A percentile compares a stretch with the other conserved stretches of the same genome.
Evolutionary conservation across 2,888 invertebrate species (phyloP).

Genomic region (Cancer borealis): DNA sequence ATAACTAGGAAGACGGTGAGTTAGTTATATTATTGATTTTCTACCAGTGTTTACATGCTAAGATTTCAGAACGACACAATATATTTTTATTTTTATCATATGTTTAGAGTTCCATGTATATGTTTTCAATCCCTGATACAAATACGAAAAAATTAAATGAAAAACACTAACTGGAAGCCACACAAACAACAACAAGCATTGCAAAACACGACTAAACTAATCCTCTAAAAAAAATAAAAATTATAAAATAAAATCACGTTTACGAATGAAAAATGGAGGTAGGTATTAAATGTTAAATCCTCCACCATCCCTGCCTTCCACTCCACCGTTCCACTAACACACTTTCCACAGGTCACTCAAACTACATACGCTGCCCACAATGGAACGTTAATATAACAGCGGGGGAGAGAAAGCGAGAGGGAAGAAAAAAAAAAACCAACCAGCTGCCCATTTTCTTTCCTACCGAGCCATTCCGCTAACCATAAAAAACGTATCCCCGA

Average conservation of each 20-base stretch:
- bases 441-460: background rate
- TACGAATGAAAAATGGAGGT: background rate
- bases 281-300: background rate
- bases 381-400: background rate
- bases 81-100: too few species aligned
- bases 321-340: background rate
- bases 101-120: background rate
- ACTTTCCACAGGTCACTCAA: background rate
- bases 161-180: background rate
- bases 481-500: conserved; percentile 27
- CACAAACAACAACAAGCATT: background rate
- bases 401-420: background rate
- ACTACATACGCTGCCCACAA: background rate
- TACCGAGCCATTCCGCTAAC: background rate
- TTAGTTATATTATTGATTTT: too few species aligned
- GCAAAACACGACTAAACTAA: background rate
- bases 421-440: background rate
- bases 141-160: background rate
- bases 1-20: too few species aligned
- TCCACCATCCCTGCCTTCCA: background rate
- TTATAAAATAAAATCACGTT: background rate
- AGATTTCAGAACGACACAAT: too few species aligned
- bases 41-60: too few species aligned
- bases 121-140: background rate
- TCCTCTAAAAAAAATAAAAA: background rate